Evolutionary conservation across 1,140 invertebrate species (phyloP).

Genomic region (Mycetomoellerius zeteki): DNA sequence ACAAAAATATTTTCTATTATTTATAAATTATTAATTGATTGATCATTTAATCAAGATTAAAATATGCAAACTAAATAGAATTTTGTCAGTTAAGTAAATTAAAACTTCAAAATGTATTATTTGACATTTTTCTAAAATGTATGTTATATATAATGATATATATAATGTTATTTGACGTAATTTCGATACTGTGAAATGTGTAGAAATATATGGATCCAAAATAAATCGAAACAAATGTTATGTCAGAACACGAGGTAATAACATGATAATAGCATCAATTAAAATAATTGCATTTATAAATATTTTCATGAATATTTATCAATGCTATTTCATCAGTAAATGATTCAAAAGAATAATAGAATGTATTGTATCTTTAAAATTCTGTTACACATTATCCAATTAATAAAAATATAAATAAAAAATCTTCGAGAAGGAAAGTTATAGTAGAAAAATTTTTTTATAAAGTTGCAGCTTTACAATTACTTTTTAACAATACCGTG

Average conservation of each 20-base stretch:
- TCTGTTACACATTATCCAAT: background rate
- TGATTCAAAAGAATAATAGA: background rate
- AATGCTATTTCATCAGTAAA: slow-evolving; percentile 15
- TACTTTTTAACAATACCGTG: background rate
- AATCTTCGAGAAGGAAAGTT: background rate
- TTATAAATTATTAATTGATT: slow-evolving; percentile 10
- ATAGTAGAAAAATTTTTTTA: background rate
- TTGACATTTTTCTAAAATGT: background rate
- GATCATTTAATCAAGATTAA: background rate
- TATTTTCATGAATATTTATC: background rate
- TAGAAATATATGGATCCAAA: background rate
- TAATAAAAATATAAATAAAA: background rate
- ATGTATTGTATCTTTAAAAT: background rate
- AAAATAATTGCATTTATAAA: slow-evolving; percentile 12
- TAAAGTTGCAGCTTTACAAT: background rate
- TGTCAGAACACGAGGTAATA: background rate
- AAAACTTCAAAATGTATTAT: background rate
- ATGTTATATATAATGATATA: background rate
- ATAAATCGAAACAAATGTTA: background rate
- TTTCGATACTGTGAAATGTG: background rate
- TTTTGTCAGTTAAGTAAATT: background rate
- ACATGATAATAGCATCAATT: background rate
- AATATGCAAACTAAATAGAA: background rate
- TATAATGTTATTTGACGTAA: background rate
- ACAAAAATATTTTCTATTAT: background rate